Evolutionary conservation across 2,113 vertebrate species (phyloP), one percentile per base, ranked within the genome.

Genomic region (Odontesthes bonariensis): DNA sequence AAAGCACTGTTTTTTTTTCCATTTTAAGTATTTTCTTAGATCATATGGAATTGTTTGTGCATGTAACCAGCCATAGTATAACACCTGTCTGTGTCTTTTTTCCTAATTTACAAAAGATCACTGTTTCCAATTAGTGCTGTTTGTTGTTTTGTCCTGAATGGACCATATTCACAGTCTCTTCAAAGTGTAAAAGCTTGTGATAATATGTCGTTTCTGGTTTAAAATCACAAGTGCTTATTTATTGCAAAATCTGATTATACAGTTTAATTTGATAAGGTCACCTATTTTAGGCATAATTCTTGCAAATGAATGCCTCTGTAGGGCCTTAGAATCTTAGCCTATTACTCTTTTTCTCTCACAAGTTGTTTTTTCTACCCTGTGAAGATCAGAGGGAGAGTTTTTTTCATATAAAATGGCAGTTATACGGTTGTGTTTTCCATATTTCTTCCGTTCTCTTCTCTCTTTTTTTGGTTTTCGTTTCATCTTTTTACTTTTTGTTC

Each of bases 391-490:
- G 35, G 2, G 35, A 7, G 10, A 47, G 1, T 44, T 44, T 14
- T 12, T 44, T 44, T 44, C 8, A 8, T 44, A 8, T 44, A 2
- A 49, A 57, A 1, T 17, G 1, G 16, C 23, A 16, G 7, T 8
- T n/a, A n/a, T n/a, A n/a, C n/a, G 5, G 3, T 44, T 42, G 5
- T 44, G 42, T 60, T 67, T n/a, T 33, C 20, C 23, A 57, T 51
- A 64, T 84, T 61, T 64, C 27, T 69, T 49, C 61, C 66, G 12
- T 47, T 14, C 20, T 46, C 33, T 59, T 47, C 17, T 35, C 27
- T 10, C 12, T 49, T 8, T 23, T 44, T 1, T 27, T 27, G 27
- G 27, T 57, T 65, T 32, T 44, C 38, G 22, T 33, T 31, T 44
- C 13, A 57, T 77, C 5, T 55, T 76, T 79, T 60, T n/a, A 35